Conservation (phyloP, 2,888 invertebrate species). For the Tipula helvola region DNA sequence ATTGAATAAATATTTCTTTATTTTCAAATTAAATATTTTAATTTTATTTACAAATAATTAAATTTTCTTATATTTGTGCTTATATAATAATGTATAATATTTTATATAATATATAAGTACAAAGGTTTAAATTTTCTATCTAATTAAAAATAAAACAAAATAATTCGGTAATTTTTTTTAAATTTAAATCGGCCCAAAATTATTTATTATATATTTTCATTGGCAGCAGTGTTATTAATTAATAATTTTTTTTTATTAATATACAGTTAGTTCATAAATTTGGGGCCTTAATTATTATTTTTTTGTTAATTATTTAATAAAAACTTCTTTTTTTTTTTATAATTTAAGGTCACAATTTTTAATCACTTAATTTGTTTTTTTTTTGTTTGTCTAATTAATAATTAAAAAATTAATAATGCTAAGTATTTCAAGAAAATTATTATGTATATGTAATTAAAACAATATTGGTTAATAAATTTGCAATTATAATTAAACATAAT, state of each 20-base stretch:
- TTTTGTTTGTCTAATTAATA: not conserved
- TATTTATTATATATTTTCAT: not conserved
- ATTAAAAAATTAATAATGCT: not conserved
- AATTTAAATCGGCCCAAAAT: not conserved
- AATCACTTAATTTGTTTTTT: not conserved
- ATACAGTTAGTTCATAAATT: not conserved
- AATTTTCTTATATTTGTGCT: not conserved
- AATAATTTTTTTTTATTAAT: not conserved
- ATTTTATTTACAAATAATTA: not conserved
- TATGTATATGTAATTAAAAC: not conserved
- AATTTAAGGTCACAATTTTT: constrained; percentile 4
- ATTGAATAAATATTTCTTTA: not conserved
- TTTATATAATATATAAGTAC: not conserved
- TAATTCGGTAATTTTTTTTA: not conserved
- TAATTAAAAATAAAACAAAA: not conserved
- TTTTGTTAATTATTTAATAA: not conserved
- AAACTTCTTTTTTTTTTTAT: not conserved
- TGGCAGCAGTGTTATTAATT: not conserved
- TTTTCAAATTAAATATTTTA: not conserved
- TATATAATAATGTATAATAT: not conserved
- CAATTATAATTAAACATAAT: no score
- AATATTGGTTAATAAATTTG: not conserved
- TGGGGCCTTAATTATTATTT: not conserved
- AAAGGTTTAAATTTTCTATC: constrained; percentile 4
- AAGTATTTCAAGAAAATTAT: not conserved